Base-by-base conservation (phyloP, 2,888 invertebrate species). In the Mayetiola destructor region DNA sequence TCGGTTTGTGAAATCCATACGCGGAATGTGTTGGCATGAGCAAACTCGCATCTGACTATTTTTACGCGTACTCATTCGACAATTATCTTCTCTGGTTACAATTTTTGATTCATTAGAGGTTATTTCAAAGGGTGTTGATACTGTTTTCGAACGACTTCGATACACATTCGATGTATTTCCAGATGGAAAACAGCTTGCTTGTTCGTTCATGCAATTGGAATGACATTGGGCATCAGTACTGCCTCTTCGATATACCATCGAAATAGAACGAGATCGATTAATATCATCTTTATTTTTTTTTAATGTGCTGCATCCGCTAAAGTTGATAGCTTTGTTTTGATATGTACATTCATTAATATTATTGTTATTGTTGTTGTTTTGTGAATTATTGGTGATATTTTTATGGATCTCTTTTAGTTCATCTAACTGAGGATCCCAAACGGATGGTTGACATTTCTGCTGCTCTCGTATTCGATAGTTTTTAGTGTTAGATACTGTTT, bases 281-380 rank as follows among this genome's bases (percentile, higher is more conserved):
- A 48, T 48, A 9, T 48, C 48, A 48, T 48, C 48, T 27, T 48
- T 48, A 16, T 9, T 48, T 10, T 27, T 27, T 10, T 48, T 48
- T 27, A 27, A 48, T 5, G 48, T 27, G 16, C 48, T 27, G 16
- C 48, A 48, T 9, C 48, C 48, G 16, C 27, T 48, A 9, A 23
- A 48, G 29, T 48, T 23, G 5, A 27, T 3, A 27, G 23, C 48
- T 8, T 12, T n/a, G 8, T 23, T 27, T 48, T 23, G 48, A 48
- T 48, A 48, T 27, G n/a, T 48, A n/a, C n/a, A n/a, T n/a, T n/a
- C n/a, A n/a, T n/a, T n/a, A n/a, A n/a, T n/a, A 16, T 27, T 27
- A n/a, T 48, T 27, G n/a, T 48, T 48, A n/a, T 48, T 48, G 9
- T 48, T 48, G 27, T 48, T 48, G 27, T 48, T 48, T 27, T 48